Evolutionary conservation across 1,140 invertebrate genomes (phyloP).

Genomic region (Argopecten irradians): DNA sequence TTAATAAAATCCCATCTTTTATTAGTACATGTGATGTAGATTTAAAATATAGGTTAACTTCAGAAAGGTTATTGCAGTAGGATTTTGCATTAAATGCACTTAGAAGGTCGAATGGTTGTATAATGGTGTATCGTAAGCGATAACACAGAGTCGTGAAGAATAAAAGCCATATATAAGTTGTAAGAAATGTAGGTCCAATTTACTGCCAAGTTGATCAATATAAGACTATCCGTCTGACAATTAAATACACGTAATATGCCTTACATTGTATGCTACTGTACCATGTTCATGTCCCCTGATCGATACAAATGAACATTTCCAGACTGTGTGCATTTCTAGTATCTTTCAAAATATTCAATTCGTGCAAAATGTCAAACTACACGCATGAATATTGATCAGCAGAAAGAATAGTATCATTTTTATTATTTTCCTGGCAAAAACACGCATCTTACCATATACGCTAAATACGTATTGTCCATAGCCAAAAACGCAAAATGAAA

Average conservation of each 20-base stretch:
- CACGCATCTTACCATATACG: not conserved
- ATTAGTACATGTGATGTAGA: no score
- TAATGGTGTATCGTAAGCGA: not conserved
- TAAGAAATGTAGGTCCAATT: not conserved
- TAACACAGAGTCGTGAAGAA: not conserved
- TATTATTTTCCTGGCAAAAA: no score
- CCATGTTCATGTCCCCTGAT: not conserved
- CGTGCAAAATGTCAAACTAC: slow-evolving; percentile 3
- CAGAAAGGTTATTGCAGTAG: not conserved
- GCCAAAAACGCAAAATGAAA: no score
- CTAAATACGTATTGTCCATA: no score
- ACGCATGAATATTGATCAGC: not conserved
- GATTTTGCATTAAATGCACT: not conserved
- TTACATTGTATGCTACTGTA: not conserved
- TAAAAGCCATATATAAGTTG: no score
- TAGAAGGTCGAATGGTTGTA: not conserved
- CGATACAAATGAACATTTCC: slow-evolving; percentile 1
- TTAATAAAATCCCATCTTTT: no score
- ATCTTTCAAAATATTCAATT: not conserved
- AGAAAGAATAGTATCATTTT: not conserved
- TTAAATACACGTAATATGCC: slow-evolving; percentile 14
- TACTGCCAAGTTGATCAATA: not conserved
- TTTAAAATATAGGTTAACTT: not conserved
- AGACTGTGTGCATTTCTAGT: not conserved
- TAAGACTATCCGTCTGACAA: not conserved